phyloP scores from a whole-genome alignment of 2,888 invertebrate species.

The Noctua fimbriata region DNA sequence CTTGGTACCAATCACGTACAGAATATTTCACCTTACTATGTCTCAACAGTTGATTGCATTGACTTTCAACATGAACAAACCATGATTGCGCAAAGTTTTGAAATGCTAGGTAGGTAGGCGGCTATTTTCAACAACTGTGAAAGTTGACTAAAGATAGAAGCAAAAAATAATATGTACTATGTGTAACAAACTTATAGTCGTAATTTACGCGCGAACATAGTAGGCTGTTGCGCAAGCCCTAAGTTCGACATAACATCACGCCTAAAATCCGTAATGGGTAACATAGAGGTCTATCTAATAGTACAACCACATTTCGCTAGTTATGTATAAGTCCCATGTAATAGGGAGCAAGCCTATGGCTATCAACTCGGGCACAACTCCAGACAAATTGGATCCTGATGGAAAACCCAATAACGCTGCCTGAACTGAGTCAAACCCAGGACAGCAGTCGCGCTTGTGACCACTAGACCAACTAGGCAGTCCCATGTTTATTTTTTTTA shows the following conservation, averaged over 20 bases:
- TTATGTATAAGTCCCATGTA: neutral
- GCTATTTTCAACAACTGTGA: conserved; percentile 11
- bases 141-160: conserved; percentile 3
- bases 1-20: conserved; percentile 43
- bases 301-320: neutral
- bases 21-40: conserved; percentile 52
- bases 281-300: neutral
- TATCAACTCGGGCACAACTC: neutral
- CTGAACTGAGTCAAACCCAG: neutral
- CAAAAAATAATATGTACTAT: neutral
- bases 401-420: neutral
- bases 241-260: neutral
- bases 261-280: neutral
- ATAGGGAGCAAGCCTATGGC: neutral
- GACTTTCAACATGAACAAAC: conserved; percentile 61
- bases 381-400: neutral
- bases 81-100: conserved; percentile 56
- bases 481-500: neutral
- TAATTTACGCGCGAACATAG: neutral
- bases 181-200: neutral
- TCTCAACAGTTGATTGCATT: conserved; percentile 61
- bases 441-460: neutral
- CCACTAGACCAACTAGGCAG: neutral
- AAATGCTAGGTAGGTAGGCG: conserved; percentile 31
- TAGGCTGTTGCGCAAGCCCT: neutral